Evolutionary conservation across 2,888 invertebrate species (phyloP), one percentile per base, ranked within the genome.

Genomic region (Temnothorax ravouxi): DNA sequence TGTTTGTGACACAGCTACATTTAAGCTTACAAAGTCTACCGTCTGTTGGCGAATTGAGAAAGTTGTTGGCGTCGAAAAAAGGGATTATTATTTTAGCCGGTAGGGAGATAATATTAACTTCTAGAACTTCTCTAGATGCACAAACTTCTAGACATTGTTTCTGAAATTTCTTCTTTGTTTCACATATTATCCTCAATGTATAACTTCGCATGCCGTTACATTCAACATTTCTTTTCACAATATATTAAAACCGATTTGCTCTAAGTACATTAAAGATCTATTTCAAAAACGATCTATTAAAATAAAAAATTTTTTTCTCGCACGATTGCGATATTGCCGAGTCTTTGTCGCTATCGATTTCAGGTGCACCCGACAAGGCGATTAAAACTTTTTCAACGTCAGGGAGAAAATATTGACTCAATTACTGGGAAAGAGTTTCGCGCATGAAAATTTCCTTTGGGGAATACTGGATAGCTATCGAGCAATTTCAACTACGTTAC

Each of bases 341-440:
- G 59, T 47, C 44, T 34, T 21, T 38, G 71, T 50, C 59, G 25
- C 50, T 79, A 62, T 83, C 69, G 79, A 79, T 77, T 52, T 76
- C 76, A 54, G 44, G 25, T 66, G 59, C 47, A 61, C 18, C 71
- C 59, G 56, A 71, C 71, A 71, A 71, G 59, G 47, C 54, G 59
- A 79, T 79, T 79, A 71, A 79, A 71, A 79, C 59, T 79, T 79
- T 71, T 59, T 59, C 25, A 69, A 69, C 79, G 62, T 76, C 76
- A 29, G 76, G 29, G 15, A 29, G 29, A 67, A 79, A 79, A 79
- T 79, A 71, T 79, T 79, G 79, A 79, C 79, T 79, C 71, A 79
- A 79, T 79, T 61, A 71, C 47, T 38, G 79, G 47, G 38, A 79
- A 71, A 34, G 29, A 71, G 47, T 59, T 59, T 34, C 18, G 59